These are phyloP conservation scores for Orestias chungarensis DNA, from an alignment of 2,797 vertebrate species.

Conservation along the genomic window DNA sequence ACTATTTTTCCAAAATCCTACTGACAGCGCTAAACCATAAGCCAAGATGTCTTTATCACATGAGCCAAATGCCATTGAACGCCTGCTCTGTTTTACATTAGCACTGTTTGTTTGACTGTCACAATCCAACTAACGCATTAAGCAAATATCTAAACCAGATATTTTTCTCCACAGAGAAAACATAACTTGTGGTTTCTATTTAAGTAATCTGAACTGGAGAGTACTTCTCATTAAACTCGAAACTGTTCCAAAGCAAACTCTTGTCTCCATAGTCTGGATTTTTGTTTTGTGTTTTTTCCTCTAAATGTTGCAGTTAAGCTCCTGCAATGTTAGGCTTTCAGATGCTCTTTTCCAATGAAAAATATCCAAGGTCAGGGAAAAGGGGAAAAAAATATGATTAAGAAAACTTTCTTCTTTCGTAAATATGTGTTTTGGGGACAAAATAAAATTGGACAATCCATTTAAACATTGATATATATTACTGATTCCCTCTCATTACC, in stretches of 20 bases:
- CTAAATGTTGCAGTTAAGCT: slow-evolving; percentile 2
- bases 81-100: not conserved
- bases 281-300: slow-evolving; percentile 1
- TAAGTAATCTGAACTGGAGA: not conserved
- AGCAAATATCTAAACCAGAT: not conserved
- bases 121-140: not conserved
- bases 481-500: too few species aligned
- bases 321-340: not conserved
- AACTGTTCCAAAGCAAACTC: not conserved
- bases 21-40: not conserved
- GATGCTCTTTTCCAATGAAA: not conserved
- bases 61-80: not conserved
- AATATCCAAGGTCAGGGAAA: not conserved
- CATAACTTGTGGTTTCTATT: not conserved
- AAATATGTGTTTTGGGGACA: not conserved
- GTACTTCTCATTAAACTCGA: not conserved
- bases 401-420: not conserved
- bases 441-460: slow-evolving; percentile 4
- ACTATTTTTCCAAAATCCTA: not conserved
- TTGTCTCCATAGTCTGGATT: not conserved
- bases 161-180: not conserved
- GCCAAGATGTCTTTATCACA: not conserved
- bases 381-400: not conserved
- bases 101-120: not conserved
- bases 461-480: not conserved